These are phyloP conservation scores for Vidua chalybeata DNA, from an alignment of 2,113 vertebrate species.

Conservation along the genomic window DNA sequence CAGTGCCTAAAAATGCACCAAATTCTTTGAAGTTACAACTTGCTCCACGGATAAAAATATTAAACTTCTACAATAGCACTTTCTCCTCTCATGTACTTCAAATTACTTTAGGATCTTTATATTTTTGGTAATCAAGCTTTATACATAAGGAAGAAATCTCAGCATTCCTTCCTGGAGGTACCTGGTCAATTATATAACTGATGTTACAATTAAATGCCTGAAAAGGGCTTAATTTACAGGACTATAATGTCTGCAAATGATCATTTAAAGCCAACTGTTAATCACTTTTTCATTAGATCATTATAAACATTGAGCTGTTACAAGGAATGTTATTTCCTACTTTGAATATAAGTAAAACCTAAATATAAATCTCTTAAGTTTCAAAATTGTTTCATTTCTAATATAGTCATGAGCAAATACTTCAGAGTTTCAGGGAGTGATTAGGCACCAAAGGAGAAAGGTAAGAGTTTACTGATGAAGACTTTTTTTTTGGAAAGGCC, in stretches of 20 bases:
- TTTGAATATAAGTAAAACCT: conserved; percentile 68
- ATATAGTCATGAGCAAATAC: neutral
- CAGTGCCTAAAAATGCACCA: conserved; percentile 64
- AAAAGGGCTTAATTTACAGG: conserved; percentile 20
- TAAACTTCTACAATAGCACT: conserved; percentile 44
- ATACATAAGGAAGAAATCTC: neutral
- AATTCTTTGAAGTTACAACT: conserved; percentile 16
- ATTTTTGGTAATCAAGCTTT: conserved; percentile 67
- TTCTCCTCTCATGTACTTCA: conserved; percentile 11
- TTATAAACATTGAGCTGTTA: conserved; percentile 31
- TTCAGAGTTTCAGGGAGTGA: neutral
- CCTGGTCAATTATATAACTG: conserved; percentile 31
- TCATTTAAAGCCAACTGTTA: conserved; percentile 56
- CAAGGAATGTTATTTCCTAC: conserved; percentile 60
- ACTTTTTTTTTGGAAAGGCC: too few species aligned
- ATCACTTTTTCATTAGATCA: conserved; percentile 38
- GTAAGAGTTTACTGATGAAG: neutral
- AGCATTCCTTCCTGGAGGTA: conserved; percentile 7
- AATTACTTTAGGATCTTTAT: conserved; percentile 35
- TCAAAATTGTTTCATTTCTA: conserved; percentile 29
- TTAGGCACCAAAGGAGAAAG: neutral
- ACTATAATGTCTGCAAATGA: conserved; percentile 28
- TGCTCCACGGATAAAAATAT: conserved; percentile 19
- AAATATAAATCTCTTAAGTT: neutral
- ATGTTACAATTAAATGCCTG: conserved; percentile 7